Evolutionary conservation across 2,888 invertebrate genomes (phyloP), one percentile per base, ranked within the genome.

Genomic region (Cerastis rubricosa): DNA sequence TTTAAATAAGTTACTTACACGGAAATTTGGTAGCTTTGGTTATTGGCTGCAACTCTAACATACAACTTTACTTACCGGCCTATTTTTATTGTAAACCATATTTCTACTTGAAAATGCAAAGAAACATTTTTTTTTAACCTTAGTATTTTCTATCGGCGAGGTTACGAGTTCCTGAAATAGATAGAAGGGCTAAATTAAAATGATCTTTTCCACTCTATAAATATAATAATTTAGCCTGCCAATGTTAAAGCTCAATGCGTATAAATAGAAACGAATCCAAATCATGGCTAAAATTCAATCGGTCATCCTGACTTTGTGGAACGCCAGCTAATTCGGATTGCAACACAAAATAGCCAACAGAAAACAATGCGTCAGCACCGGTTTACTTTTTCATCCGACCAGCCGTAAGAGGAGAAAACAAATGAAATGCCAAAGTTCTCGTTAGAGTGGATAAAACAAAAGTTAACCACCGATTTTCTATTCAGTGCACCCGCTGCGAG

Each of bases 391-490:
- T 89, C 80, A 84, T 87, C 84, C 83, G 76, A 80, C 73, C 83
- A 78, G 80, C 75, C 84, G 78, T 82, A 85, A 88, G 87, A 84
- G 90, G 87, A 89, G 87, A 89, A 91, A 90, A 89, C 90, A 91
- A 93, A 91, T 92, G 90, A 91, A 91, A 89, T 85, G 90, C 87
- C 89, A 88, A 90, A 91, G 91, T 91, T 90, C 92, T 90, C 85
- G 84, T 88, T 91, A 89, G 88, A 89, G 81, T 90, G 92, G 91
- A 83, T 89, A 85, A 87, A 87, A 85, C 87, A 86, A 89, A 90
- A 91, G 90, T 90, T 91, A 90, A 91, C 91, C 91, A 87, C 89
- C 90, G 90, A 92, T 93, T 93, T 94, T 90, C 93, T 91, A 92
- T 93, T 93, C 93, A 92, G 89, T 83, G 84, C 89, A 90, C 89